Base-by-base conservation (phyloP, 2,888 invertebrate genomes). In the Drosophila anomelani region DNA sequence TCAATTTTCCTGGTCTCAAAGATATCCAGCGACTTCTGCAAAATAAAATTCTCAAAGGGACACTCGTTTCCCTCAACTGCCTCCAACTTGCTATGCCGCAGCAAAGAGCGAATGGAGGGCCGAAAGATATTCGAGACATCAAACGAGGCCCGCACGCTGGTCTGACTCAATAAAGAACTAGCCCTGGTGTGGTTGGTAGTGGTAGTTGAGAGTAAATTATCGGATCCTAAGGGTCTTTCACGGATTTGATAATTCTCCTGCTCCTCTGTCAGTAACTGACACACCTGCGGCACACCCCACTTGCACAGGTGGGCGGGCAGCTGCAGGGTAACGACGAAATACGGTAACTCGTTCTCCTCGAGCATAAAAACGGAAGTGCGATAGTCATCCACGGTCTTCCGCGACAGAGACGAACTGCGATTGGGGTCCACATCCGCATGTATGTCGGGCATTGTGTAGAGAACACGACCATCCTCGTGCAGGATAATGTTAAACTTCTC, bases 251-350 rank as follows among this genome's bases (percentile, higher is more conserved):
- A n/a, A 5, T 4, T 5, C 1, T 55, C 34, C 34, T 73, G 59
- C 58, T 67, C 54, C 6, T 67, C 56, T 0, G 69, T 81, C 15
- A 89, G 72, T 44, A 81, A 91, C 1, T 92, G 90, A 44, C 92
- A 92, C 0, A 78, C 74, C 5, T 76, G 47, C 0, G 92, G 92
- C 7, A 86, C 77, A 23, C 88, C 81, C 91, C 91, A 92, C 15
- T 72, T 54, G 43, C 90, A 91, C 15, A 90, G 73, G 56, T 84
- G 81, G 9, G 68, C 59, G 0, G 90, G 80, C 32, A 92, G 58
- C 4, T 85, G 64, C 13, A 92, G 75, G 3, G 80, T 84, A 26
- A 92, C 78, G 57, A 85, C 66, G 43, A 91, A 92, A 64, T 78
- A 89, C 0, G 85, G 85, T 20, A 80, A n/a, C 6, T 84, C 78